Percentiles rank a stretch among this genome's conserved stretches.
phyloP scores from a whole-genome alignment of 2,113 vertebrate genomes.

The Oreochromis spilurus region DNA sequence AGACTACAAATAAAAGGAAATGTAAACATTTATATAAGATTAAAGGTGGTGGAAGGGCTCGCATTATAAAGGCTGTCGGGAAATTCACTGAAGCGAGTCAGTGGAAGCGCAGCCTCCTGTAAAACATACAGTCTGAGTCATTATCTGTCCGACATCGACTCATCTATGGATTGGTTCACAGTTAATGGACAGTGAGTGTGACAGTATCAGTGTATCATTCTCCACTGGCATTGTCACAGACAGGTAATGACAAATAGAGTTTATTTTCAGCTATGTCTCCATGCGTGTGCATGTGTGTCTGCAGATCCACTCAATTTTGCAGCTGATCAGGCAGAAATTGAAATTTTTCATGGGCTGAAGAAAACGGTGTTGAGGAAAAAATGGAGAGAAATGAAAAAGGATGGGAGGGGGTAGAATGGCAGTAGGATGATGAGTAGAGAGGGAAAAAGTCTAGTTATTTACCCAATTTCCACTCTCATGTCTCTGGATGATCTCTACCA shows the following conservation, averaged over 20 bases:
- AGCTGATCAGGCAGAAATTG: slow-evolving; percentile 60
- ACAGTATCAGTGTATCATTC: background rate
- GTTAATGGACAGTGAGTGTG: slow-evolving; percentile 2
- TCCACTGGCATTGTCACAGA: background rate
- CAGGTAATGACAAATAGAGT: slow-evolving; percentile 17
- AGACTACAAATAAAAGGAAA: background rate
- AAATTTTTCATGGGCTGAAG: slow-evolving; percentile 19
- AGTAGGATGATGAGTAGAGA: background rate
- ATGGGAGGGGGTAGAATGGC: background rate
- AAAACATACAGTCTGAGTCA: background rate
- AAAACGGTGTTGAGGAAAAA: background rate
- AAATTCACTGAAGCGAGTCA: background rate
- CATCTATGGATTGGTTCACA: background rate
- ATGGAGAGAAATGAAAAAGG: background rate
- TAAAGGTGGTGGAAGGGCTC: background rate
- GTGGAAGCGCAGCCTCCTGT: background rate
- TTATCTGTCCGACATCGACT: background rate
- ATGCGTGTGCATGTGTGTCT: background rate
- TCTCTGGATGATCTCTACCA: slow-evolving; percentile 1
- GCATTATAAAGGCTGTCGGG: background rate
- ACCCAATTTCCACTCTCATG: background rate
- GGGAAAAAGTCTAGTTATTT: slow-evolving; percentile 11
- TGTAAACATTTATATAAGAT: background rate
- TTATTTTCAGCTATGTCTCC: background rate
- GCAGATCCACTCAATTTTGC: slow-evolving; percentile 41